These are phyloP conservation scores for Borostomias antarcticus DNA, from an alignment of 2,797 vertebrate genomes.

Conservation along the genomic window DNA sequence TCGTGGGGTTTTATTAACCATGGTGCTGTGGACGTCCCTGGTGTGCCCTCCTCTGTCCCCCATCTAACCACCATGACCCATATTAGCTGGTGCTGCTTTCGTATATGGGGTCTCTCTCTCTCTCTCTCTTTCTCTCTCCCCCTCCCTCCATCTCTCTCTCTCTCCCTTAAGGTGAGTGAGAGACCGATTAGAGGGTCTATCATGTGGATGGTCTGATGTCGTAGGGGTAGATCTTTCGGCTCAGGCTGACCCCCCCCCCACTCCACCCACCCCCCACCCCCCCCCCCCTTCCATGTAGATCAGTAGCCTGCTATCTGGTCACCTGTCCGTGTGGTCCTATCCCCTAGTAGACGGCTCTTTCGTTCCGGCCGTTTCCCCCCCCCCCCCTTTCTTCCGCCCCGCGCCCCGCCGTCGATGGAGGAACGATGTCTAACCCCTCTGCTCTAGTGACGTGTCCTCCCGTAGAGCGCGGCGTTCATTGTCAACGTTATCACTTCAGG, in stretches of 20 bases:
- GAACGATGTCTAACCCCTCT: constrained; percentile 8
- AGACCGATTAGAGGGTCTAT: constrained; percentile 58
- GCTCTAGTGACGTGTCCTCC: constrained; percentile 30
- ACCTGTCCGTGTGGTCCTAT: neutral
- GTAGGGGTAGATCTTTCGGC: constrained; percentile 23
- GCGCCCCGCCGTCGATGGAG: neutral
- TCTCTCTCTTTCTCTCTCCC: constrained; percentile 17
- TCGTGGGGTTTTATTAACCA: constrained; percentile 34
- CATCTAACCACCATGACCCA: constrained; percentile 32
- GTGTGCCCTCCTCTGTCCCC: constrained; percentile 39
- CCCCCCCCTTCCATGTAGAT: neutral
- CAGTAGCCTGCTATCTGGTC: neutral
- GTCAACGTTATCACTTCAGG: constrained; percentile 74
- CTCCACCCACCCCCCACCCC: neutral
- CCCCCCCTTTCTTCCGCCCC: neutral
- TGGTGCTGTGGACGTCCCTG: constrained; percentile 50
- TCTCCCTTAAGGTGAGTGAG: constrained; percentile 42
- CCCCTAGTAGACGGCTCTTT: too few species aligned
- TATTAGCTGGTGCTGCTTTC: constrained; percentile 30
- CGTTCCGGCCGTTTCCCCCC: too few species aligned
- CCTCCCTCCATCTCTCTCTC: constrained; percentile 13
- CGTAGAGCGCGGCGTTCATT: constrained; percentile 70
- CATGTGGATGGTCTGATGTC: constrained; percentile 16
- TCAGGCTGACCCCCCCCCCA: neutral
- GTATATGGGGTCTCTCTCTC: constrained; percentile 3